A percentile compares a stretch with the other conserved stretches of the same genome.
Conservation (phyloP, 2,797 vertebrate species). For the Pogoniulus pusillus region DNA sequence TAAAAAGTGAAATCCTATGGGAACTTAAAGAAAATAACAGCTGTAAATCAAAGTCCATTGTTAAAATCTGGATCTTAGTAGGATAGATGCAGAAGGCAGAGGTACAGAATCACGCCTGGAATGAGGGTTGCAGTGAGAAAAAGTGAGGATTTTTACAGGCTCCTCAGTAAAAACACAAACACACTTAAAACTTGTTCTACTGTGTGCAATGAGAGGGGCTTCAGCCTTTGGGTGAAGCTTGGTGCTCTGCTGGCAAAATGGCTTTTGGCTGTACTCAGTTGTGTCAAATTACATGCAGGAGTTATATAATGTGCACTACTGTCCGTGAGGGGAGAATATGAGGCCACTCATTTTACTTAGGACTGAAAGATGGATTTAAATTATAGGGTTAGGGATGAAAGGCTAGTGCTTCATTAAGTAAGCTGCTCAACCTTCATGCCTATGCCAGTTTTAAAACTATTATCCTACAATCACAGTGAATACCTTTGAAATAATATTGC, state of each 20-base stretch:
- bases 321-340: constrained; percentile 24
- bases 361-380: constrained; percentile 51
- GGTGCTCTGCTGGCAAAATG: not conserved
- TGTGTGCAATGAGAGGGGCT: not conserved
- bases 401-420: constrained; percentile 37
- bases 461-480: constrained; percentile 47
- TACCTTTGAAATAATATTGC: constrained; percentile 67
- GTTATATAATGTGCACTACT: not conserved
- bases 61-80: not conserved
- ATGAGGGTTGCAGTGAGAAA: not conserved
- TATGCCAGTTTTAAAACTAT: constrained; percentile 50
- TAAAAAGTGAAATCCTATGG: not conserved
- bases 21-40: not conserved
- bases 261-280: not conserved
- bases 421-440: constrained; percentile 43
- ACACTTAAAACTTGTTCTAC: not conserved
- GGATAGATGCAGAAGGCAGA: not conserved
- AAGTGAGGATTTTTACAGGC: not conserved
- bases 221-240: not conserved
- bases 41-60: not conserved
- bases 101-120: not conserved
- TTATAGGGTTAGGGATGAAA: constrained; percentile 48
- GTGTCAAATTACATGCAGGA: not conserved
- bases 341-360: constrained; percentile 42
- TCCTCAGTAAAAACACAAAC: not conserved